These are phyloP conservation scores for Calosoma granatense DNA, from an alignment of 1,140 invertebrate species.

Conservation along the genomic window DNA sequence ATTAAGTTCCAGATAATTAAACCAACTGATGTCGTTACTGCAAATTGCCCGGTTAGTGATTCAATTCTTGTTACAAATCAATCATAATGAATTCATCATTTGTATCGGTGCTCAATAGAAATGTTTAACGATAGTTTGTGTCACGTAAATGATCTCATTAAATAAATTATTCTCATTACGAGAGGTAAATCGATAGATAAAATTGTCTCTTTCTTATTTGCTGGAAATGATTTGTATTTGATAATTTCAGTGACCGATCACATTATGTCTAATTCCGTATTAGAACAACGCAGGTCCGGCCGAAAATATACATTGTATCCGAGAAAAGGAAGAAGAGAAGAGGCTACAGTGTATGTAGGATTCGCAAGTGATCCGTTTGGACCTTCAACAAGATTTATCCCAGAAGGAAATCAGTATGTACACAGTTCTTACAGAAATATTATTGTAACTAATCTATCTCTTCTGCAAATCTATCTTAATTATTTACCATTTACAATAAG, in stretches of 20 bases:
- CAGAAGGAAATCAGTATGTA: conserved; percentile 22
- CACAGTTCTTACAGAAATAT: background rate
- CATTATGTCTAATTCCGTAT: background rate
- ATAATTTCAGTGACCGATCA: background rate
- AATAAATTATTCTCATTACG: background rate
- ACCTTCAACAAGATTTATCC: conserved; percentile 28
- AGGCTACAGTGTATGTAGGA: conserved; percentile 28
- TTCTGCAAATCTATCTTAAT: too few species aligned
- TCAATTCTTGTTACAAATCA: background rate
- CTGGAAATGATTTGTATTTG: too few species aligned
- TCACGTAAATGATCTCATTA: background rate
- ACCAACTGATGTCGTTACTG: background rate
- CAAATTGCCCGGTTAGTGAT: background rate
- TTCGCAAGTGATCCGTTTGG: conserved; percentile 34
- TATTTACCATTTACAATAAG: too few species aligned
- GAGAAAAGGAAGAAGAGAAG: background rate
- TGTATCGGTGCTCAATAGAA: background rate
- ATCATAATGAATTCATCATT: background rate
- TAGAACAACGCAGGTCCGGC: background rate
- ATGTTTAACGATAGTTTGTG: too few species aligned
- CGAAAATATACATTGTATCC: background rate
- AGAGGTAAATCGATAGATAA: background rate
- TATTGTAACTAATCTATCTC: too few species aligned
- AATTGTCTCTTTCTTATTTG: background rate
- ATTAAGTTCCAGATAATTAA: background rate